Conservation (phyloP, 2,797 vertebrate genomes). For the Bryconaethiops microstoma region DNA sequence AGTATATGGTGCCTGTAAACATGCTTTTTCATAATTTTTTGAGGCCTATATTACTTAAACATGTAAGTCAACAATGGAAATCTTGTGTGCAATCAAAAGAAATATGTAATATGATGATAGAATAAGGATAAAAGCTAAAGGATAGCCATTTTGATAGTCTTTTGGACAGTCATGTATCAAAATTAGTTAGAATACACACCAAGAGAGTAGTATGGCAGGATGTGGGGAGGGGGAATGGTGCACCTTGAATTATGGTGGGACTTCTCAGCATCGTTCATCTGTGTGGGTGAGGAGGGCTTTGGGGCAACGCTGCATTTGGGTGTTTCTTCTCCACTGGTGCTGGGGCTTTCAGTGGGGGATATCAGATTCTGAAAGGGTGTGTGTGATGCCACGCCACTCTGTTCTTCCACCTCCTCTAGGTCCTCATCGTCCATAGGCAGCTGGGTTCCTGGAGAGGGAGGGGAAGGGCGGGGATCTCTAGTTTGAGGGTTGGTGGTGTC, state of each 20-base stretch:
- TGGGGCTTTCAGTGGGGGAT: background rate
- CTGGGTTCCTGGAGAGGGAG: slow-evolving; percentile 2
- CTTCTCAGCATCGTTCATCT: background rate
- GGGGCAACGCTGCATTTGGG: background rate
- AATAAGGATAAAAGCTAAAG: no score
- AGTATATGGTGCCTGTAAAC: no score
- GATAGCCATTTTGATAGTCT: no score
- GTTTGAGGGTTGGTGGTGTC: slow-evolving; percentile 5
- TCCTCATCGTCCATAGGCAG: slow-evolving; percentile 10
- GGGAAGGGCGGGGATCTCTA: background rate
- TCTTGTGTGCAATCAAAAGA: background rate
- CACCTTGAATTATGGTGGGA: background rate
- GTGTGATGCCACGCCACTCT: background rate
- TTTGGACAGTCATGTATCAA: no score
- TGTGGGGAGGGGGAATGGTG: background rate
- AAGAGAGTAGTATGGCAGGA: background rate
- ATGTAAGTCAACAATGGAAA: background rate
- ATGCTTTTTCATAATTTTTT: no score
- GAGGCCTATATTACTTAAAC: background rate
- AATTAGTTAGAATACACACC: background rate
- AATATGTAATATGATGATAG: no score
- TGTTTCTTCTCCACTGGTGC: background rate
- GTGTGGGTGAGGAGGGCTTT: background rate
- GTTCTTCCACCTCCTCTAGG: slow-evolving; percentile 11
- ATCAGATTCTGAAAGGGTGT: background rate